phyloP scores from a whole-genome alignment of 2,888 invertebrate genomes.

The Habroteleia sp. region DNA sequence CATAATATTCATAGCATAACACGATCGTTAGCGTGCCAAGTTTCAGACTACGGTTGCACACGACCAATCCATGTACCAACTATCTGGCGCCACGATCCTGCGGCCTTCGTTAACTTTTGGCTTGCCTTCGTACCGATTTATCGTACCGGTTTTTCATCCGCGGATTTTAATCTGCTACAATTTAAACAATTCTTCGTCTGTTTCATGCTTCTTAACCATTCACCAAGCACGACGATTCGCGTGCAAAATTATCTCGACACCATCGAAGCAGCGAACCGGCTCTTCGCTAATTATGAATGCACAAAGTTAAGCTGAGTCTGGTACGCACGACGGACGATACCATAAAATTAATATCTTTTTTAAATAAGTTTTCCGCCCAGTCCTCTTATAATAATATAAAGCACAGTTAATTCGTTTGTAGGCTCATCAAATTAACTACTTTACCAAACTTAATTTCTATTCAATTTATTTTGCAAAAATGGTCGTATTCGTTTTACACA shows the following conservation, averaged over 20 bases:
- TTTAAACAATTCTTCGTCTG: background rate
- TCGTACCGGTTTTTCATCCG: constrained; percentile 2
- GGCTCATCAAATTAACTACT: no score
- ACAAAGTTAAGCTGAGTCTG: no score
- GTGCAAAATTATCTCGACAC: constrained; percentile 50
- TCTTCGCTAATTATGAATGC: constrained; percentile 20
- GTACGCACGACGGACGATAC: no score
- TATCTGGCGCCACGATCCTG: constrained; percentile 35
- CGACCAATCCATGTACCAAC: constrained; percentile 26
- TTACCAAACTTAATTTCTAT: no score
- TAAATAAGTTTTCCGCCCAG: no score
- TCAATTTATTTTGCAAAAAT: no score
- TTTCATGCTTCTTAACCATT: constrained; percentile 58
- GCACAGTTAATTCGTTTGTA: no score
- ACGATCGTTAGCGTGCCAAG: constrained; percentile 58
- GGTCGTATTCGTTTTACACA: no score
- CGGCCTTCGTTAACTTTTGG: constrained; percentile 6
- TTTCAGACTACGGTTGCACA: constrained; percentile 26
- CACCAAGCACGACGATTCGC: constrained; percentile 41
- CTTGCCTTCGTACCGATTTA: constrained; percentile 12
- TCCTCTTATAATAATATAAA: no score
- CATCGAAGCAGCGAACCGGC: constrained; percentile 35
- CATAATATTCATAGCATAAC: constrained; percentile 55
- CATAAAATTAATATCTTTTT: no score
- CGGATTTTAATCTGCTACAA: background rate